A percentile compares a stretch with the other conserved stretches of the same genome.
These are phyloP conservation scores for Orthosia cruda DNA, from an alignment of 2,888 invertebrate genomes.

Conservation along the genomic window DNA sequence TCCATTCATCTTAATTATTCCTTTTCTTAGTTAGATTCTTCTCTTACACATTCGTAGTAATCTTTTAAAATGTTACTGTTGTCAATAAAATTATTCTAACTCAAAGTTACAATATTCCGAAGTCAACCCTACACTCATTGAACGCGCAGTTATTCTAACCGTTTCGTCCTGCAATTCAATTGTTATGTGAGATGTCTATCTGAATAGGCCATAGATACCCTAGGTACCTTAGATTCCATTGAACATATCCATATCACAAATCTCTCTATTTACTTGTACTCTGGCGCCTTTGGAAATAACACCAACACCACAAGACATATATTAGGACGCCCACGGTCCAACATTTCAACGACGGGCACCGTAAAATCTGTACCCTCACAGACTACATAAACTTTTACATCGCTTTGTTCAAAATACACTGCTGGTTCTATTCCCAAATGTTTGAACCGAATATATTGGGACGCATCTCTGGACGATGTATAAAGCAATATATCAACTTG, in stretches of 20 bases:
- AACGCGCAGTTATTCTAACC: not conserved
- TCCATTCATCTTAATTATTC: not conserved
- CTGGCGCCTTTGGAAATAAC: constrained; percentile 48
- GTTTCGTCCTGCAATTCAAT: not conserved
- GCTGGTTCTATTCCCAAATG: constrained; percentile 16
- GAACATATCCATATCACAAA: constrained; percentile 40
- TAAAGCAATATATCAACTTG: constrained; percentile 3
- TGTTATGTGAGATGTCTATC: constrained; percentile 30
- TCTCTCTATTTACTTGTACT: constrained; percentile 50
- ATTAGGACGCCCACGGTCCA: constrained; percentile 57
- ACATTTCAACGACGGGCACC: constrained; percentile 49
- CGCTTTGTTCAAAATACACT: constrained; percentile 28
- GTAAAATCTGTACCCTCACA: constrained; percentile 28
- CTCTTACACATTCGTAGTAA: not conserved
- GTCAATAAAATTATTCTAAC: not conserved
- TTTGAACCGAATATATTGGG: no score
- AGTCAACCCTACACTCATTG: not conserved
- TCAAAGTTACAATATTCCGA: not conserved
- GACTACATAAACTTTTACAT: not conserved
- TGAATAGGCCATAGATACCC: constrained; percentile 13
- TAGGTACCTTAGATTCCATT: constrained; percentile 24
- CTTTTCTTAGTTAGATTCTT: not conserved
- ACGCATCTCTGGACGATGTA: constrained; percentile 28
- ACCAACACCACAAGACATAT: constrained; percentile 60
- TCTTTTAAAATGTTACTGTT: not conserved